Conservation (phyloP, 2,888 invertebrate species). For the Lasioglossum morio region DNA sequence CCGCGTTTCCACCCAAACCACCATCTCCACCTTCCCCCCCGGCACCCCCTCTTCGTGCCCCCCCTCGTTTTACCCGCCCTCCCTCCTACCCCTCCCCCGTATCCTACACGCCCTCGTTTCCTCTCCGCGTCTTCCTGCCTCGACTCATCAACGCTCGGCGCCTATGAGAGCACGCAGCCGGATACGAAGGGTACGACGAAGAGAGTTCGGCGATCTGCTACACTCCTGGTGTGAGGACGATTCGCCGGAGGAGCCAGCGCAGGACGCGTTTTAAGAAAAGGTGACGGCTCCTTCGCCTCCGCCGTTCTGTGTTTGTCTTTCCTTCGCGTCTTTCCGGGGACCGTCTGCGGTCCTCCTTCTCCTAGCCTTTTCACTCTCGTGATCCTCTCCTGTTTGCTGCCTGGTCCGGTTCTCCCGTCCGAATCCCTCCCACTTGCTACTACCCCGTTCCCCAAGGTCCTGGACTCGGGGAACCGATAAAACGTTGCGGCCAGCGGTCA, state of each 20-base stretch:
- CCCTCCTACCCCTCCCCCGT: constrained; percentile 35
- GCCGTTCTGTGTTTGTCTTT: constrained; percentile 15
- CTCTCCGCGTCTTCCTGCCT: constrained; percentile 76
- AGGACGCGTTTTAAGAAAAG: constrained; percentile 72
- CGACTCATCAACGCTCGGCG: constrained; percentile 79
- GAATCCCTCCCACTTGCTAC: not conserved
- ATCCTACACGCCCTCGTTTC: constrained; percentile 68
- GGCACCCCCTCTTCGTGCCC: constrained; percentile 27
- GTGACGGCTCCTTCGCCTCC: constrained; percentile 45
- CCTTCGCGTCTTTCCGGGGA: not conserved
- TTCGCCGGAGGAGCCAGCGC: constrained; percentile 22
- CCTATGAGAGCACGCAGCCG: constrained; percentile 73
- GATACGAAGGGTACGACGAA: constrained; percentile 65
- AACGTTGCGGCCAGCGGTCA: not conserved
- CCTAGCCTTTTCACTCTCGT: not conserved
- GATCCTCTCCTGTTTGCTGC: not conserved
- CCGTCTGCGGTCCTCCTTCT: not conserved
- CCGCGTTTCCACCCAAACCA: constrained; percentile 37
- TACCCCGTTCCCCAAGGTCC: not conserved
- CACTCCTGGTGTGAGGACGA: constrained; percentile 51
- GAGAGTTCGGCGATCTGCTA: constrained; percentile 66
- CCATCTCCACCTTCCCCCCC: constrained; percentile 12
- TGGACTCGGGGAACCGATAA: not conserved
- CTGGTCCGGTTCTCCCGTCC: not conserved
- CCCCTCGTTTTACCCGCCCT: not conserved